These are phyloP conservation scores for Xenopus tropicalis DNA, from an alignment of 2,113 vertebrate genomes.

Conservation along the genomic window DNA sequence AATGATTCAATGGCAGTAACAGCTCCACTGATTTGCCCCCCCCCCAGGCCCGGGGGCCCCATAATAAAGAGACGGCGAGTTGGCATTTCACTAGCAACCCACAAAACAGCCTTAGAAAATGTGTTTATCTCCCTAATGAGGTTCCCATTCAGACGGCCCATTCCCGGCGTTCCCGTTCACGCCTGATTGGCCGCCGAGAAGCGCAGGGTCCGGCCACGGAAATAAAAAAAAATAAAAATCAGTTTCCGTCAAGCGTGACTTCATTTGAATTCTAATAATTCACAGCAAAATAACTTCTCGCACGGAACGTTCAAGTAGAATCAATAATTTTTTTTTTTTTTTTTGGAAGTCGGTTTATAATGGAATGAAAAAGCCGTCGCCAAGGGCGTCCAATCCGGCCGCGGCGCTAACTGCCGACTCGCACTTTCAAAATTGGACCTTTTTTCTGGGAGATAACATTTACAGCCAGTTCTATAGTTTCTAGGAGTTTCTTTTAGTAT, in stretches of 20 bases:
- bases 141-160: constrained; percentile 2
- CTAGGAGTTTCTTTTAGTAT: no score
- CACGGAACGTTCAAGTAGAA: constrained; percentile 9
- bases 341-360: no score
- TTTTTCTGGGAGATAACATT: no score
- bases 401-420: no score
- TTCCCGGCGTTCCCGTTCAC: neutral
- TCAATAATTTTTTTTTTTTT: neutral
- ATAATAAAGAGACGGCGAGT: no score
- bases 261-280: constrained; percentile 38
- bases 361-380: no score
- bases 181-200: constrained; percentile 12
- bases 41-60: neutral
- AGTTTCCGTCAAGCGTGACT: constrained; percentile 26
- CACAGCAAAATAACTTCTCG: constrained; percentile 12
- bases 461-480: no score
- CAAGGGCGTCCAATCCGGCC: no score
- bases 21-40: constrained; percentile 17
- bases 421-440: no score
- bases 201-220: neutral
- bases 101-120: constrained; percentile 8
- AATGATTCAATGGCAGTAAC: constrained; percentile 19
- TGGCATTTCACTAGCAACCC: constrained; percentile 16
- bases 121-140: constrained; percentile 38
- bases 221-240: neutral